Evolutionary conservation across 1,140 invertebrate genomes (phyloP), one percentile per base, ranked within the genome.

Genomic region (Pachyrhynchus sulphureomaculatus): DNA sequence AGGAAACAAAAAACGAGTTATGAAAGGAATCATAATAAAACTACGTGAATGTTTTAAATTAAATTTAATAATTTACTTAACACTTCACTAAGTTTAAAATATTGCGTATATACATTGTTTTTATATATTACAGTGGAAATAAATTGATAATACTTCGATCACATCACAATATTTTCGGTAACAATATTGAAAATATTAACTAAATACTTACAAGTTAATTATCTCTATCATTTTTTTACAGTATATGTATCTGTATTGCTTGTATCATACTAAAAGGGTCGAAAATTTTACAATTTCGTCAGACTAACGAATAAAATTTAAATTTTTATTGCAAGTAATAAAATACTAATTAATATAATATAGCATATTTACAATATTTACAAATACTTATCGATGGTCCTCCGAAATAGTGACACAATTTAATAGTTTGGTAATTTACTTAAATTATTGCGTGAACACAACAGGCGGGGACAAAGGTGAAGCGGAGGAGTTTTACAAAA

Each of bases 91-190:
- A 13, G 20, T 51, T 29, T 61, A 42, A 42, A 53, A 32, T 61
- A 61, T 51, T 51, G 47, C 47, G 34, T 52, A 37, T 18, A n/a
- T 57, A 42, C 29, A 24, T 23, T 53, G 10, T 39, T 36, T 17
- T 15, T 24, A n/a, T 53, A 24, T 4, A 5, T 33, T n/a, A 62
- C 55, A 48, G 13, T 49, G 23, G 53, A 55, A 55, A 45, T 18
- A 17, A 57, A 21, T 44, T 52, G 51, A 15, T 62, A 62, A 66
- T 62, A 66, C 60, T 61, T 67, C 61, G 44, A 69, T 69, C 63
- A 71, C 69, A 71, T 71, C 69, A 71, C 69, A 69, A 66, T 56
- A 62, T 67, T 60, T 61, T 64, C 52, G 65, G 62, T 65, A 69
- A 71, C 68, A 69, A 65, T 61, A 52, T 66, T 37, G 54, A 18